A percentile compares a stretch with the other conserved stretches of the same genome.
Conservation (phyloP, 1,140 invertebrate species). For the Caenorhabditis remanei region DNA sequence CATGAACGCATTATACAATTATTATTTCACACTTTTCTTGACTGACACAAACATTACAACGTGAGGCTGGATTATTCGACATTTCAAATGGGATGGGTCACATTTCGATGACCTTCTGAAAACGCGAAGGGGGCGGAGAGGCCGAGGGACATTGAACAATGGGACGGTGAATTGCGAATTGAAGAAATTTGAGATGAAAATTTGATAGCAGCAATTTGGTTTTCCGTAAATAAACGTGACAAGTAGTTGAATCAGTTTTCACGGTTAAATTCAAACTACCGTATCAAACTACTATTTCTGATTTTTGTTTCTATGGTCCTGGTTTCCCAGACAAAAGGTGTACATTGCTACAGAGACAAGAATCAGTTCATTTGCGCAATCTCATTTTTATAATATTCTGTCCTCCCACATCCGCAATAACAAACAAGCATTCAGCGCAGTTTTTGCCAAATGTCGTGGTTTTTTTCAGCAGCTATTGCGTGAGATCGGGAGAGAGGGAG, state of each 20-base stretch:
- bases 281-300: background rate
- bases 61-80: conserved; percentile 26
- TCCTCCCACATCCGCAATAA: conserved; percentile 14
- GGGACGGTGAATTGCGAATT: conserved; percentile 44
- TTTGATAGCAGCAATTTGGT: conserved; percentile 21
- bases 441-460: conserved; percentile 24
- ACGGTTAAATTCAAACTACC: background rate
- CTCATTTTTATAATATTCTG: conserved; percentile 30
- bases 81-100: conserved; percentile 43
- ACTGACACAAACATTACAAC: conserved; percentile 34
- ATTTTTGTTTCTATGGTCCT: background rate
- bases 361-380: conserved; percentile 50
- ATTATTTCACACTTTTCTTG: background rate
- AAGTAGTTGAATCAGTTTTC: background rate
- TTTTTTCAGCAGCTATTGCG: conserved; percentile 52
- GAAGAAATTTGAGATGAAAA: conserved; percentile 22
- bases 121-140: background rate
- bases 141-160: conserved; percentile 32
- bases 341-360: conserved; percentile 29
- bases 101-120: conserved; percentile 46
- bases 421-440: conserved; percentile 45
- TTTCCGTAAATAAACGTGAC: conserved; percentile 34
- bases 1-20: background rate
- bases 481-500: conserved; percentile 44
- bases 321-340: background rate